Evolutionary conservation across 2,113 vertebrate genomes (phyloP), one percentile per base, ranked within the genome.

Genomic region (Lophius piscatorius): DNA sequence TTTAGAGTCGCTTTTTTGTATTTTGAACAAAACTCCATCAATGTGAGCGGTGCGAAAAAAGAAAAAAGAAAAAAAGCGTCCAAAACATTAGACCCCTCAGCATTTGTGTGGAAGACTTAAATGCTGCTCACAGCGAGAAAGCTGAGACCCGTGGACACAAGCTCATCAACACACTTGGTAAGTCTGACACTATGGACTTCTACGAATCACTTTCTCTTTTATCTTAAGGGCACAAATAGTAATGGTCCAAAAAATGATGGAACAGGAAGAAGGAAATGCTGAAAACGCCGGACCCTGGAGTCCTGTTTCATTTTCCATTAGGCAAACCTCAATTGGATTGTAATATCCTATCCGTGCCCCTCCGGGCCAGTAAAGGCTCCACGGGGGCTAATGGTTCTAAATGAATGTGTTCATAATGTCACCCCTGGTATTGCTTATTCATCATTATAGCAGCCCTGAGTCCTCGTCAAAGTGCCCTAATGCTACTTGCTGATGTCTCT

Each of bases 21-120:
- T 18, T 5, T 17, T 18, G 6, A 18, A 4, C n/a, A 7, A 38
- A 16, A 17, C 38, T 31, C 11, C 29, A 18, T 68, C 52, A 6
- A 24, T 4, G 41, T 17, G 60, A 52, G 39, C 42, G 2, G 20
- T 11, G 5, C 17, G 7, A 16, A 9, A 17, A 12, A 35, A 35
- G 9, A 17, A 40, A 16, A 40, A 9, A 2, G 8, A 18, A 40
- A 3, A 8, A 10, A 16, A 41, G 23, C 6, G 47, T 23, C 22
- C 4, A 14, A 8, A 16, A 24, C 33, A 22, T 29, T 2, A 75
- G 71, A 84, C 70, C 62, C 74, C 76, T 10, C 26, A 70, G 3
- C 47, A 44, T 64, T 50, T 59, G 73, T 74, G 72, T 31, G 72
- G 72, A 47, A 74, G 86, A 85, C 76, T 85, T 80, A 9, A 16